Percentiles rank a stretch among this genome's conserved stretches.
These are phyloP conservation scores for Prietella phreatophila DNA, from an alignment of 2,113 vertebrate species.

Conservation along the genomic window DNA sequence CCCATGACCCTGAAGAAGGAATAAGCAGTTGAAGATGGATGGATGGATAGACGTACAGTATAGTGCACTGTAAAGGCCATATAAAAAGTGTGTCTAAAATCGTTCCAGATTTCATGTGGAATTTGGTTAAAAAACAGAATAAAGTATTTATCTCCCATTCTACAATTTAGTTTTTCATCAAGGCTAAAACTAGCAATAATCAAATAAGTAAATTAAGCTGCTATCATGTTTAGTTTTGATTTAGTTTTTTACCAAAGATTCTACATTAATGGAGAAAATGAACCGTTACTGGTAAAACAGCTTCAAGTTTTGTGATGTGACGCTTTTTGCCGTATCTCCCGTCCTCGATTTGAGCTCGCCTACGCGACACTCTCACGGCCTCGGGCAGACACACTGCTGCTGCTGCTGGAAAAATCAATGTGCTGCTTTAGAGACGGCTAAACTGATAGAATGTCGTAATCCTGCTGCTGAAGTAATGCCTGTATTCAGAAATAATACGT, in stretches of 20 bases:
- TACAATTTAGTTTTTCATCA: too few species aligned
- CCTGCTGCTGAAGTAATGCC: conserved; percentile 4
- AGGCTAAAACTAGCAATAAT: neutral
- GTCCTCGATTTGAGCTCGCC: neutral
- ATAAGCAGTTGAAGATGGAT: too few species aligned
- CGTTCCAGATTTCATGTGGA: too few species aligned
- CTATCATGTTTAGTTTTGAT: neutral
- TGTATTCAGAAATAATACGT: neutral
- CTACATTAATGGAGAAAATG: neutral
- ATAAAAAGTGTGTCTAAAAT: too few species aligned
- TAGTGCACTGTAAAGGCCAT: too few species aligned
- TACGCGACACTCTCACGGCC: neutral
- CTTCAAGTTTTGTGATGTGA: neutral
- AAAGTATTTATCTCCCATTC: too few species aligned
- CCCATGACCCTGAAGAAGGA: too few species aligned
- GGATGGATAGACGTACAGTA: too few species aligned
- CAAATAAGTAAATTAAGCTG: neutral
- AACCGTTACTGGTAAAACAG: neutral
- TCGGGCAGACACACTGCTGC: neutral
- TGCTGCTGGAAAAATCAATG: neutral
- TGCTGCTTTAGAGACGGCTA: neutral
- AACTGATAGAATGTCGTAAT: neutral
- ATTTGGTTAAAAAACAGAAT: too few species aligned
- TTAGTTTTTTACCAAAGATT: neutral
- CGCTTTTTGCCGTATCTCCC: neutral